These are phyloP conservation scores for Drosophila picticornis DNA, from an alignment of 2,888 invertebrate genomes.

Conservation along the genomic window DNA sequence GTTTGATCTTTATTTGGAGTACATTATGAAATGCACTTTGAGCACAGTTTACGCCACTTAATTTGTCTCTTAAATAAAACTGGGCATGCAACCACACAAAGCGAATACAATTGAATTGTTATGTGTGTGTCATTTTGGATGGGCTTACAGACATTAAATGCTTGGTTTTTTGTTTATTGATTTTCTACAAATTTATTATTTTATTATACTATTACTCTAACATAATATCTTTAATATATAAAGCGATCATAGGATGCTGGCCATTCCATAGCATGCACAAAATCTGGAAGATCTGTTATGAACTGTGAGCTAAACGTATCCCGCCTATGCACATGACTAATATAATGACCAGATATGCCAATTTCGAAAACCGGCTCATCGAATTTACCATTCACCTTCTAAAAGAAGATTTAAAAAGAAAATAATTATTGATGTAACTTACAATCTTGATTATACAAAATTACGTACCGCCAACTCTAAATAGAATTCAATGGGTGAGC, in stretches of 20 bases:
- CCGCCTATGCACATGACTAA: constrained; percentile 85
- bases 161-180: neutral
- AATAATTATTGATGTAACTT: neutral
- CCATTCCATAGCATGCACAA: constrained; percentile 86
- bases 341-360: constrained; percentile 86
- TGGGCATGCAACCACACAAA: constrained; percentile 7
- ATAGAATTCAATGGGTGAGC: constrained; percentile 71
- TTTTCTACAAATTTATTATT: constrained; percentile 6
- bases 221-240: constrained; percentile 64
- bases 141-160: neutral
- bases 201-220: constrained; percentile 4
- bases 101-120: constrained; percentile 9
- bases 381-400: constrained; percentile 63
- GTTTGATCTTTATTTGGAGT: constrained; percentile 32
- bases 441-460: neutral
- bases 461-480: constrained; percentile 70
- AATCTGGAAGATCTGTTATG: constrained; percentile 86
- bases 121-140: neutral
- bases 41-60: constrained; percentile 13
- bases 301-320: constrained; percentile 85
- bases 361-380: constrained; percentile 82
- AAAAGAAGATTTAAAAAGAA: constrained; percentile 14
- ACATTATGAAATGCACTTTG: constrained; percentile 47
- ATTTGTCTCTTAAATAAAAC: constrained; percentile 14
- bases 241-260: constrained; percentile 85